Conservation (phyloP, 2,888 invertebrate species). For the Erannis defoliaria region DNA sequence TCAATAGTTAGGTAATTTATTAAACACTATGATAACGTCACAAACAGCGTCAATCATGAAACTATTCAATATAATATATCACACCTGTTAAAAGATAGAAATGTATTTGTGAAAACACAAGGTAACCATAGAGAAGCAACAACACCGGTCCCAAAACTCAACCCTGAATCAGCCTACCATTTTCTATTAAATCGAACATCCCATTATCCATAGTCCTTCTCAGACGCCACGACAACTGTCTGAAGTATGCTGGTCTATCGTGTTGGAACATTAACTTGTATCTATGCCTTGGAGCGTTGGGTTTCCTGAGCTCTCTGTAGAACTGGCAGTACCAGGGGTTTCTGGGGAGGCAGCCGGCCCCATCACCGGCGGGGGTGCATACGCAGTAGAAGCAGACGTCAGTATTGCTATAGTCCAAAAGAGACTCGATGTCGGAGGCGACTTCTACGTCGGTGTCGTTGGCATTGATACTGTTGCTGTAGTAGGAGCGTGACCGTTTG, state of each 20-base stretch:
- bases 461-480: conserved; percentile 66
- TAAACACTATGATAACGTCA: not conserved
- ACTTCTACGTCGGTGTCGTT: conserved; percentile 67
- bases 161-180: conserved; percentile 42
- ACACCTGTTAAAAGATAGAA: not conserved
- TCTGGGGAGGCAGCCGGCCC: conserved; percentile 61
- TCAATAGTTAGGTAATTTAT: not conserved
- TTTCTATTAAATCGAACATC: conserved; percentile 63
- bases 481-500: conserved; percentile 68
- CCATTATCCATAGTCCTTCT: conserved; percentile 75
- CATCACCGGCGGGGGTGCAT: conserved; percentile 58
- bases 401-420: conserved; percentile 61
- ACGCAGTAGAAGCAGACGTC: conserved; percentile 69
- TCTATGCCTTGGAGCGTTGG: conserved; percentile 51
- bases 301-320: conserved; percentile 55
- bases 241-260: conserved; percentile 71
- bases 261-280: conserved; percentile 62
- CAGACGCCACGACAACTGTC: conserved; percentile 67
- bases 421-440: conserved; percentile 54
- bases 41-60: not conserved
- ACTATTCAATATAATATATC: not conserved
- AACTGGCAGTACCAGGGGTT: conserved; percentile 69
- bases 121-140: conserved; percentile 35
- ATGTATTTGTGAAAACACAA: not conserved
- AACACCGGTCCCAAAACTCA: conserved; percentile 41